Percentiles rank a stretch among this genome's conserved stretches.
phyloP scores from a whole-genome alignment of 2,113 vertebrate genomes.

The Ophiodon elongatus region DNA sequence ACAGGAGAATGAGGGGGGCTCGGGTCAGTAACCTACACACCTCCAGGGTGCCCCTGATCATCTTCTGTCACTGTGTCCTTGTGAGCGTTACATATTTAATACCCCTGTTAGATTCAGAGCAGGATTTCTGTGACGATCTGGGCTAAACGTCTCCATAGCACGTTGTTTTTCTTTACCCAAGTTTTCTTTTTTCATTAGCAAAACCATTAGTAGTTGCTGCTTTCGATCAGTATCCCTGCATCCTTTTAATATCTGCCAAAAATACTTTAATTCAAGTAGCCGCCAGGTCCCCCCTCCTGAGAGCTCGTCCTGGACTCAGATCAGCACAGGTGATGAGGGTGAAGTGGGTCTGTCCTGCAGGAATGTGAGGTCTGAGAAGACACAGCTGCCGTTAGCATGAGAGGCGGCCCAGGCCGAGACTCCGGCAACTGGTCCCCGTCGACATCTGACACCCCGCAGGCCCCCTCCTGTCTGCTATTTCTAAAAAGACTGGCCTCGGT shows the following conservation, averaged over 20 bases:
- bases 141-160: neutral
- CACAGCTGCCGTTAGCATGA: conserved; percentile 78
- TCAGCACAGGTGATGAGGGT: conserved; percentile 80
- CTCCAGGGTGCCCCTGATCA: too few relatives aligned
- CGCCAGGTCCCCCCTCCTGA: neutral
- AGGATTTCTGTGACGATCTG: neutral
- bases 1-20: too few relatives aligned
- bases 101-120: neutral
- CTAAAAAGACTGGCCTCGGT: conserved; percentile 63
- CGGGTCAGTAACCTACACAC: neutral
- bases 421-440: conserved; percentile 78
- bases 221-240: neutral
- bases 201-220: neutral
- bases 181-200: neutral
- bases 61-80: neutral
- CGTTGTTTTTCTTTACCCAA: neutral
- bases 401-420: conserved; percentile 63
- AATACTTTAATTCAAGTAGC: conserved; percentile 9
- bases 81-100: neutral
- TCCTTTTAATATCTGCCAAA: neutral
- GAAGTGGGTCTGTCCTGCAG: conserved; percentile 74
- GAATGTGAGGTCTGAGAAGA: conserved; percentile 82
- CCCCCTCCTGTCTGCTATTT: conserved; percentile 66
- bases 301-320: conserved; percentile 40
- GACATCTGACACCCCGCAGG: conserved; percentile 78